Evolutionary conservation across 2,797 vertebrate species (phyloP), one percentile per base, ranked within the genome.

Genomic region (Podarcis lilfordi): DNA sequence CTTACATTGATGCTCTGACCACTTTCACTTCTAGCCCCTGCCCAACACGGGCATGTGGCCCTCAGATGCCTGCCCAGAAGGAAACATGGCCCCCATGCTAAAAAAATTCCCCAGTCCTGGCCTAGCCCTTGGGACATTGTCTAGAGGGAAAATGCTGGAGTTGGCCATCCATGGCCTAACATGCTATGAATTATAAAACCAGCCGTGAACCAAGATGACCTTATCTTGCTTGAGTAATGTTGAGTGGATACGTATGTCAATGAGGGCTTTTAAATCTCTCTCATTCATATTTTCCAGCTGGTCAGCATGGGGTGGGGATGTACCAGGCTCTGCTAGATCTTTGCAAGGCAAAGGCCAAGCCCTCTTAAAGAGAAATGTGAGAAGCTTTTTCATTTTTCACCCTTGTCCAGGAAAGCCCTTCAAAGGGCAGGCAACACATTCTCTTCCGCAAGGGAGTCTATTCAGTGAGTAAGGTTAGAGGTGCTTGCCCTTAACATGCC

Each of bases 261-360:
- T 82, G 71, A 59, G 71, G 32, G 55, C 50, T 64, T 82, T 87
- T 82, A 76, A 87, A 76, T 80, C 79, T 80, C 64, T 79, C 78
- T 82, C 43, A 37, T 85, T 80, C 83, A 85, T 89, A 89, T 76
- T 86, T 86, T 86, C 88, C 88, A 86, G 78, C 61, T 89, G 84
- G 88, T 89, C 88, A 89, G 40, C 55, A 45, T 37, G 32, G 25
- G n/a, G n/a, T 15, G 10, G 68, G 35, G 79, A n/a, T n/a, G 88
- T 89, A 69, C 84, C 78, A 89, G 83, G 79, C 84, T 68, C 69
- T 68, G 71, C 35, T 55, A 66, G 71, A 55, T 79, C 83, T 66
- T 80, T 75, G 87, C 80, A 84, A 40, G 75, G 69, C 69, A 85
- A 55, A 32, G 40, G 78, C 35, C 78, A 80, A 64, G 27, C 71